phyloP scores from a whole-genome alignment of 2,888 invertebrate species.

The Hartigia nigra region DNA sequence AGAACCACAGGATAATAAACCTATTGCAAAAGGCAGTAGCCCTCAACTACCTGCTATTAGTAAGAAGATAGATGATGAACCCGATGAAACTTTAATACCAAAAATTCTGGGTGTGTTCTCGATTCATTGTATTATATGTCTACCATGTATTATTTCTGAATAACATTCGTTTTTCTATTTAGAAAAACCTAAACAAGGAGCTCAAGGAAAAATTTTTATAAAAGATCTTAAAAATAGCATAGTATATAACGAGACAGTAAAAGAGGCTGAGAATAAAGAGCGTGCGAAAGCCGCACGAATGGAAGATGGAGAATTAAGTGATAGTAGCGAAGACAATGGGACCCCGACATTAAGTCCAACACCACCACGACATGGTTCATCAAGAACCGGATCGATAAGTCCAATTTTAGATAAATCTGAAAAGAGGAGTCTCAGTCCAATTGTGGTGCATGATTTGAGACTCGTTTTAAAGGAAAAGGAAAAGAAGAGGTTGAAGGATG shows the following conservation, averaged over 20 bases:
- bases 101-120: constrained; percentile 52
- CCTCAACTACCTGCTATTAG: constrained; percentile 54
- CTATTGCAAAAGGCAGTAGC: constrained; percentile 45
- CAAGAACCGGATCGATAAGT: constrained; percentile 24
- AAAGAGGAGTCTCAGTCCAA: constrained; percentile 39
- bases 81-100: constrained; percentile 54
- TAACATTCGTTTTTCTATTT: neutral
- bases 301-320: constrained; percentile 75
- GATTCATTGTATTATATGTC: neutral
- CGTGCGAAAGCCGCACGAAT: constrained; percentile 71
- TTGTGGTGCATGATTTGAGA: constrained; percentile 49
- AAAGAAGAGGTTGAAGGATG: constrained; percentile 47
- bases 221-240: constrained; percentile 77
- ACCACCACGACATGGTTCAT: constrained; percentile 33
- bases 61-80: constrained; percentile 66
- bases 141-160: neutral
- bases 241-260: constrained; percentile 75
- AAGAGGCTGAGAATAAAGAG: constrained; percentile 74
- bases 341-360: constrained; percentile 60
- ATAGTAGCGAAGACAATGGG: constrained; percentile 52
- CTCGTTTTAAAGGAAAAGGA: constrained; percentile 55
- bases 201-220: constrained; percentile 72
- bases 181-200: constrained; percentile 54
- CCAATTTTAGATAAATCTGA: constrained; percentile 37
- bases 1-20: constrained; percentile 44